phyloP scores from a whole-genome alignment of 2,888 invertebrate species.

The Euphydryas editha region DNA sequence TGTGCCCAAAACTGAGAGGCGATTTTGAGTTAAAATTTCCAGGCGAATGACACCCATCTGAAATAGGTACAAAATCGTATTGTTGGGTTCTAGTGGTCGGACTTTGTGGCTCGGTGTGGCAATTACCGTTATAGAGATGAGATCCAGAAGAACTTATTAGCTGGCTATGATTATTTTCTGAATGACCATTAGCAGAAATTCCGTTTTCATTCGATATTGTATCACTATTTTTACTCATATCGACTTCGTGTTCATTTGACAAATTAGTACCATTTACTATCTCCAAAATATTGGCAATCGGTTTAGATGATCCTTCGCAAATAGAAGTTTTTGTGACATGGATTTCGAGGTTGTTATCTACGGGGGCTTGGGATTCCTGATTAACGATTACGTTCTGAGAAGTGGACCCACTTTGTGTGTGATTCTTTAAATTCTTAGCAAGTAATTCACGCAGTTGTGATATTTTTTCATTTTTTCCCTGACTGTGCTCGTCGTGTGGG shows the following conservation, averaged over 20 bases:
- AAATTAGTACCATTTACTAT: slow-evolving; percentile 54
- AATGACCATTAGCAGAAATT: slow-evolving; percentile 52
- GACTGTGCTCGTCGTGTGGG: slow-evolving; percentile 77
- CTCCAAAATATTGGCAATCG: slow-evolving; percentile 53
- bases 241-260: slow-evolving; percentile 51
- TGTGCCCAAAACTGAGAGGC: slow-evolving; percentile 67
- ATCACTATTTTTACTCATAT: slow-evolving; percentile 55
- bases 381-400: slow-evolving; percentile 51
- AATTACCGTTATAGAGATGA: slow-evolving; percentile 68
- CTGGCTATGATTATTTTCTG: slow-evolving; percentile 54
- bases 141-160: slow-evolving; percentile 52
- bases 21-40: slow-evolving; percentile 75
- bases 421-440: slow-evolving; percentile 85
- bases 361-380: slow-evolving; percentile 54
- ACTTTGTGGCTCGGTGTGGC: slow-evolving; percentile 86
- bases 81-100: slow-evolving; percentile 90
- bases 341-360: slow-evolving; percentile 55
- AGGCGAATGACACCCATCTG: slow-evolving; percentile 89
- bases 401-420: slow-evolving; percentile 59
- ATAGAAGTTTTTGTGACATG: slow-evolving; percentile 52
- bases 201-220: slow-evolving; percentile 62
- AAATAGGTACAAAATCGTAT: slow-evolving; percentile 94
- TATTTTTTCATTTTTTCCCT: slow-evolving; percentile 85
- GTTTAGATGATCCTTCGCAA: slow-evolving; percentile 68
- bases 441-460: slow-evolving; percentile 89